Percentiles rank a stretch among this genome's conserved stretches.
These are phyloP conservation scores for Slavum lentiscoides DNA, from an alignment of 2,888 invertebrate genomes.

Conservation along the genomic window DNA sequence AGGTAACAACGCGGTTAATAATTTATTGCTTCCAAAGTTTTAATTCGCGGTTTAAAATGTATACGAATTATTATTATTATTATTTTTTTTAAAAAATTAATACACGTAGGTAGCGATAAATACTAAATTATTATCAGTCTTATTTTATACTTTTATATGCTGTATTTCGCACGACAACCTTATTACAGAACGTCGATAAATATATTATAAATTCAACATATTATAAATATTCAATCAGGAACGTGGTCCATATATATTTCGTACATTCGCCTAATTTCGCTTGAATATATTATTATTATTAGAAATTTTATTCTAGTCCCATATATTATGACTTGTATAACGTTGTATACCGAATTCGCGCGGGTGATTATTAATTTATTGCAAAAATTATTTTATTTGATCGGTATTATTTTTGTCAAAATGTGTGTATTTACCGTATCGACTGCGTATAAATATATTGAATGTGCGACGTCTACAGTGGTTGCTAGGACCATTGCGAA, in stretches of 20 bases:
- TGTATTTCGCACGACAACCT: neutral
- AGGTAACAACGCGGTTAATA: neutral
- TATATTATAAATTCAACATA: neutral
- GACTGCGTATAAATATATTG: conserved; percentile 68
- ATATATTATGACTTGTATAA: too few relatives aligned
- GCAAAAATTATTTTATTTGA: neutral
- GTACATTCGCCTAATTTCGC: neutral
- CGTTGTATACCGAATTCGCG: neutral
- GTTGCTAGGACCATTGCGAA: conserved; percentile 69
- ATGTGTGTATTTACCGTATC: conserved; percentile 66
- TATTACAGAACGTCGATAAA: neutral
- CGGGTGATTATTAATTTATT: neutral
- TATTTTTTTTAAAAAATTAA: too few relatives aligned
- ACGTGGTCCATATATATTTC: neutral
- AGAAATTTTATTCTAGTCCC: too few relatives aligned
- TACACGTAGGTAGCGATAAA: too few relatives aligned
- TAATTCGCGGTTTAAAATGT: neutral
- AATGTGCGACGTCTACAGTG: conserved; percentile 69
- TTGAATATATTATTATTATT: too few relatives aligned
- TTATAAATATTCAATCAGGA: neutral
- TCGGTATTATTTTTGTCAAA: neutral
- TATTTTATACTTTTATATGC: neutral
- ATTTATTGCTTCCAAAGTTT: neutral
- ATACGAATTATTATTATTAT: neutral
- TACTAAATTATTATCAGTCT: neutral